Evolutionary conservation across 2,113 vertebrate species (phyloP).

Genomic region (Hylia prasina): DNA sequence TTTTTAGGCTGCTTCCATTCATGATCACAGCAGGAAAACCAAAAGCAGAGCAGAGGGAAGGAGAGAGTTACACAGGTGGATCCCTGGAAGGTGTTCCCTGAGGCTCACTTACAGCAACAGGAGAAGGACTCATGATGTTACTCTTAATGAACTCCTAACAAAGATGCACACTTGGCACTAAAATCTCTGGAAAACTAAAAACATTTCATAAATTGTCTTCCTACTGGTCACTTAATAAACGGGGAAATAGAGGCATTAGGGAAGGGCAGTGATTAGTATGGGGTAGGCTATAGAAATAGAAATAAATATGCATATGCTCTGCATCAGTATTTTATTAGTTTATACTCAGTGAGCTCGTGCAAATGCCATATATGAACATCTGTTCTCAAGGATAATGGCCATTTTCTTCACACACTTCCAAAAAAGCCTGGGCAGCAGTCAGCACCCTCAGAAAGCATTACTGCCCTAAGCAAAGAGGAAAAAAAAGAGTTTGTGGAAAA

Average conservation of each 20-base stretch:
- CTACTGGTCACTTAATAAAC: neutral
- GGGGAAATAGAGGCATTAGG: neutral
- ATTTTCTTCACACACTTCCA: neutral
- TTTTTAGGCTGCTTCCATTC: neutral
- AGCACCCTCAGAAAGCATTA: neutral
- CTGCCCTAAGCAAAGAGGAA: neutral
- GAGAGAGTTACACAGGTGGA: neutral
- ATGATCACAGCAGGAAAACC: neutral
- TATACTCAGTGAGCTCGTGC: neutral
- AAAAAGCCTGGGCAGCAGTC: neutral
- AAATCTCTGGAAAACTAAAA: neutral
- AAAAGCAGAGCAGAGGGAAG: neutral
- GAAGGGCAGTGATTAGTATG: neutral
- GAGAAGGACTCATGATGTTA: neutral
- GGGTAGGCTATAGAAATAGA: neutral
- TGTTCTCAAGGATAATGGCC: neutral
- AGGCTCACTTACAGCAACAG: neutral
- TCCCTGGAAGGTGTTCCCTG: neutral
- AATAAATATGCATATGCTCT: fast-evolving
- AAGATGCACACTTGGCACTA: neutral
- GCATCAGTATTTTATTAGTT: too few relatives aligned
- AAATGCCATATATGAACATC: neutral
- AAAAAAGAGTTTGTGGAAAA: neutral
- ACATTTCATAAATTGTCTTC: neutral
- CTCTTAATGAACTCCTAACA: neutral